Base-by-base conservation (phyloP, 1,140 invertebrate genomes). In the Drosophila yakuba region DNA sequence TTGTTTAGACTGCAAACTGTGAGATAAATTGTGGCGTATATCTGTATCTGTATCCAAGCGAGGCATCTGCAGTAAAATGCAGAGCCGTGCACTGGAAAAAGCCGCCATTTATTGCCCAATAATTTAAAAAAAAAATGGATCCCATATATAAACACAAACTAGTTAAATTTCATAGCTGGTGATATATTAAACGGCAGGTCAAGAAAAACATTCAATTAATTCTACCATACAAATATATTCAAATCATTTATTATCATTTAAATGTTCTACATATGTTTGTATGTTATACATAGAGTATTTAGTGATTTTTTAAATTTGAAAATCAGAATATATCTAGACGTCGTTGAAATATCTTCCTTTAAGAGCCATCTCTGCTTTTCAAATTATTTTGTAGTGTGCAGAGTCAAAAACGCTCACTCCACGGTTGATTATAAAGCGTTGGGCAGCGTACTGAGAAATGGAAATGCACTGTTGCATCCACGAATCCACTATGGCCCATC, bases 1-100 rank as follows among this genome's bases (percentile, higher is more conserved):
- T 89, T 88, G 84, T 88, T 89, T 88, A 88, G 84, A 88, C 84
- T 89, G 84, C 84, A 89, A 89, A 88, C 84, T 88, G 84, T 84
- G 84, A 88, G 84, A 88, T 88, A 88, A 88, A 88, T 88, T 80
- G 84, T 78, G 74, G 73, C 80, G 73, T 88, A 89, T 88, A 89
- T 88, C 82, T 86, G 80, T 89, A 80, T 89, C 80, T 88, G 76
- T 52, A 84, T 80, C 73, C 88, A 48, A 59, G 61, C 61, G 47
- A 45, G 62, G 75, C 62, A 86, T 82, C 74, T 77, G 60, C 55
- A 55, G 44, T 56, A 25, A 54, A 44, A 66, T 62, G 57, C 47
- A 54, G 14, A 15, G 62, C 44, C 48, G 5, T 44, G 43, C 50
- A 61, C 57, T 68, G 32, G 23, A 15, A 39, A 48, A 63, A 48